Evolutionary conservation across 2,888 invertebrate species (phyloP).

Genomic region (Hedya salicella): DNA sequence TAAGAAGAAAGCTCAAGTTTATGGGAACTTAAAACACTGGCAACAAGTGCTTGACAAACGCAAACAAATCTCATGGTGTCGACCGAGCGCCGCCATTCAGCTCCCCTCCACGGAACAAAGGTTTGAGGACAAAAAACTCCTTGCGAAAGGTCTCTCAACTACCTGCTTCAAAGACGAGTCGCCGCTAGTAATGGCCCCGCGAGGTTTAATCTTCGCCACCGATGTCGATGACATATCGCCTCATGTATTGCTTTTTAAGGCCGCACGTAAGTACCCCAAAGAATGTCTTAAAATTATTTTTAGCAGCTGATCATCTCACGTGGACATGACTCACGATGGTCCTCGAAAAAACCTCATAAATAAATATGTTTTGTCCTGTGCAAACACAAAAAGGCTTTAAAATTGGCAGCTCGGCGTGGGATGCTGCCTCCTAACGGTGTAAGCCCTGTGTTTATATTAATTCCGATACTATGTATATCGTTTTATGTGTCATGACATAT

Average conservation of each 20-base stretch:
- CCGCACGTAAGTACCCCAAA: slow-evolving; percentile 36
- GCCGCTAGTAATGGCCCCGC: slow-evolving; percentile 55
- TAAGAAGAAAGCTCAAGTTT: slow-evolving; percentile 39
- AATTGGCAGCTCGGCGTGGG: slow-evolving; percentile 35
- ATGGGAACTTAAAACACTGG: slow-evolving; percentile 45
- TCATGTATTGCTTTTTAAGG: slow-evolving; percentile 52
- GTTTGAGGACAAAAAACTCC: slow-evolving; percentile 66
- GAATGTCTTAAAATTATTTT: slow-evolving; percentile 52
- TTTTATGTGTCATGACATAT: slow-evolving; percentile 10
- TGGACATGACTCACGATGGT: slow-evolving; percentile 57
- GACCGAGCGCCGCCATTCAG: slow-evolving; percentile 55
- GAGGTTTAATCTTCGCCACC: slow-evolving; percentile 50
- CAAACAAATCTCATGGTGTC: slow-evolving; percentile 57
- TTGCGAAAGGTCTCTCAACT: slow-evolving; percentile 70
- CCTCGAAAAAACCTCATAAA: slow-evolving; percentile 49
- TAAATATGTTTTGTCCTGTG: slow-evolving; percentile 36
- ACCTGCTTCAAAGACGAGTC: slow-evolving; percentile 70
- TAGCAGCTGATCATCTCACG: slow-evolving; percentile 61
- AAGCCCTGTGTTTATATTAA: slow-evolving; percentile 13
- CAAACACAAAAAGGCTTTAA: slow-evolving; percentile 45
- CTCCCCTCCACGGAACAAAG: slow-evolving; percentile 59
- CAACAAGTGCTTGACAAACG: slow-evolving; percentile 63
- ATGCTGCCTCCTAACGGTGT: slow-evolving; percentile 21
- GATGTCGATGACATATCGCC: slow-evolving; percentile 70
- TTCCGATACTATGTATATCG: slow-evolving; percentile 8